These are phyloP conservation scores for Mimachlamys varia DNA, from an alignment of 2,888 invertebrate genomes.

Conservation along the genomic window DNA sequence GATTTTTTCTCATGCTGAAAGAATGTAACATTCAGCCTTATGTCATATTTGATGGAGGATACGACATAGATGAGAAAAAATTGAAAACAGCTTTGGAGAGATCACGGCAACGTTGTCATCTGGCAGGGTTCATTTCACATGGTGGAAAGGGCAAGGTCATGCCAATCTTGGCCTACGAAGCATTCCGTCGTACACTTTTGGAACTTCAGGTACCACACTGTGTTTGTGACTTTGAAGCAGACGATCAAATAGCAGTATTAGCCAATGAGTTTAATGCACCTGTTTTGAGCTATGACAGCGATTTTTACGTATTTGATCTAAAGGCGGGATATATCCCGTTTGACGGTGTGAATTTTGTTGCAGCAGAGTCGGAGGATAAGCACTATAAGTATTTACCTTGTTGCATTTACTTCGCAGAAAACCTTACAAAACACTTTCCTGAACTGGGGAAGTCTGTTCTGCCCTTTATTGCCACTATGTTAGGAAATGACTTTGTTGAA, in stretches of 20 bases:
- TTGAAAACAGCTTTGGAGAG: conserved; percentile 72
- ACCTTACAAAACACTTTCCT: conserved; percentile 87
- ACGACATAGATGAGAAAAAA: conserved; percentile 77
- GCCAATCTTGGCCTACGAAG: conserved; percentile 89
- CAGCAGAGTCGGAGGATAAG: conserved; percentile 42
- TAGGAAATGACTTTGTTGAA: conserved; percentile 95
- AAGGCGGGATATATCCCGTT: conserved; percentile 89
- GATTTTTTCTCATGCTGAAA: conserved; percentile 70
- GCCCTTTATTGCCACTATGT: conserved; percentile 90
- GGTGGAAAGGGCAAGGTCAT: conserved; percentile 84
- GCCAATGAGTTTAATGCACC: conserved; percentile 91
- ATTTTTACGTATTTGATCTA: conserved; percentile 94
- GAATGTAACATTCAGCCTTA: conserved; percentile 73
- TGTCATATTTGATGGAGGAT: conserved; percentile 80
- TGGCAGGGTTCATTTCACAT: conserved; percentile 61
- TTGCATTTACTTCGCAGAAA: conserved; percentile 88
- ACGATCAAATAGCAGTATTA: conserved; percentile 92
- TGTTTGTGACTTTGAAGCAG: conserved; percentile 94
- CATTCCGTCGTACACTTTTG: conserved; percentile 88
- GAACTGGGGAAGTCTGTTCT: conserved; percentile 87
- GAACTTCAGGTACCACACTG: conserved; percentile 87
- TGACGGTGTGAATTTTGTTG: conserved; percentile 75
- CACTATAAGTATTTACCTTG: conserved; percentile 67
- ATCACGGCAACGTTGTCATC: conserved; percentile 68
- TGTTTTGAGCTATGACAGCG: conserved; percentile 95